Evolutionary conservation across 2,888 invertebrate genomes (phyloP).

Genomic region (Sipha maydis): DNA sequence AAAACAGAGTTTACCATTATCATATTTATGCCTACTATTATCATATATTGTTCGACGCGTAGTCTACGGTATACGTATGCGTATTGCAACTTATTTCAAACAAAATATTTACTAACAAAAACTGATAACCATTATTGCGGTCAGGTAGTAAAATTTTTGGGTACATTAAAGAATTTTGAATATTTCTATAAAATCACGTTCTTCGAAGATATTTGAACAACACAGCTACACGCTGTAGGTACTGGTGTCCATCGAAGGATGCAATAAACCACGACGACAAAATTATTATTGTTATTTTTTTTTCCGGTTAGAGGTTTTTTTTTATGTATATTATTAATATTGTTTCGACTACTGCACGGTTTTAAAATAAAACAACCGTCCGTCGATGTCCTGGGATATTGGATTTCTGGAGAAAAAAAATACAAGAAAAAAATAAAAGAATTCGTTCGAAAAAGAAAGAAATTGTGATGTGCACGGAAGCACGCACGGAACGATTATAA

Average conservation of each 20-base stretch:
- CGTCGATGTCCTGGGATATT: neutral
- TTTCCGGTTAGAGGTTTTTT: neutral
- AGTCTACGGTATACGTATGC: no score
- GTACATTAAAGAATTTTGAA: neutral
- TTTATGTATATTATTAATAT: neutral
- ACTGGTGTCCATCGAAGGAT: neutral
- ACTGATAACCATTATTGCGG: neutral
- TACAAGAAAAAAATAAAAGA: neutral
- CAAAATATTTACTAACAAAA: neutral
- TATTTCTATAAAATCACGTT: neutral
- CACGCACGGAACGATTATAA: slow-evolving; percentile 14
- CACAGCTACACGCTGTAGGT: neutral
- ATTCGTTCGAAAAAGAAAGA: neutral
- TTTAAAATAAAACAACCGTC: neutral
- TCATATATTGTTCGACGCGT: no score
- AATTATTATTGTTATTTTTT: slow-evolving; percentile 1
- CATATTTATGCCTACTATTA: no score
- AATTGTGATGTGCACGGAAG: neutral
- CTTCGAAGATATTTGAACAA: neutral
- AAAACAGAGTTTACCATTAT: no score
- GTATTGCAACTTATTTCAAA: no score
- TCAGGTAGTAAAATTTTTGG: neutral
- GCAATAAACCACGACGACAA: slow-evolving; percentile 35
- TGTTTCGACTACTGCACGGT: neutral
- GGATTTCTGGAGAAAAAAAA: neutral